Evolutionary conservation across 2,888 invertebrate species (phyloP), one percentile per base, ranked within the genome.

Genomic region (Anaspis maculata): DNA sequence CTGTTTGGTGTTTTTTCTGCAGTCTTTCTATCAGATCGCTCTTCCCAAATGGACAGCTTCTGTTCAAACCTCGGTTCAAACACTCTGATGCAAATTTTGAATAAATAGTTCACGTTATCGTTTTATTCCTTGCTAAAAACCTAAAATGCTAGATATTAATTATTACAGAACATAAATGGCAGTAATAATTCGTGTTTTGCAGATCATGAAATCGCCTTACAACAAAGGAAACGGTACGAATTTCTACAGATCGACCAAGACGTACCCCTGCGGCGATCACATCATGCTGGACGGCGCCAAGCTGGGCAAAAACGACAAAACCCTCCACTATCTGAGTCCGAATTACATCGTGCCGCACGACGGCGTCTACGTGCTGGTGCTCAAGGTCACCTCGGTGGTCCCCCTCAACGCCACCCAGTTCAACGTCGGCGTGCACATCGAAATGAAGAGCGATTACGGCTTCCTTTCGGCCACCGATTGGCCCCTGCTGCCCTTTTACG

Each of bases 391-490:
- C 53, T 45, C 49, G 5, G 7, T 10, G 10, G 10, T 4, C 16
- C 13, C 16, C 6, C 7, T 23, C 1, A 59, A 68, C 13, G 57
- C 61, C 12, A 51, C 57, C 0, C 64, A 69, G 15, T 79, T 76
- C 51, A 72, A 68, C 32, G 74, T 78, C 0, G 67, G 71, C 1
- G 72, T 82, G 1, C 74, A 76, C 30, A 69, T 90, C 11, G 79
- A 83, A 59, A 84, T 89, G 76, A 68, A 75, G 42, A 77, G 82
- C 16, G 74, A 77, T 0, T 76, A 83, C 53, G 90, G 91, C 0
- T 92, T 83, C 59, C 71, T 94, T 25, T 89, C 90, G 0, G 91
- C 92, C 3, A 80, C 81, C 1, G 89, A 92, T 61, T 91, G 85
- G 81, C 92, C 92, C 0, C 68, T 92, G 3, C 64, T 92, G 42